Percentiles rank a stretch among this genome's conserved stretches.
These are phyloP conservation scores for Pollachius pollachius DNA, from an alignment of 2,113 vertebrate genomes.

Conservation along the genomic window DNA sequence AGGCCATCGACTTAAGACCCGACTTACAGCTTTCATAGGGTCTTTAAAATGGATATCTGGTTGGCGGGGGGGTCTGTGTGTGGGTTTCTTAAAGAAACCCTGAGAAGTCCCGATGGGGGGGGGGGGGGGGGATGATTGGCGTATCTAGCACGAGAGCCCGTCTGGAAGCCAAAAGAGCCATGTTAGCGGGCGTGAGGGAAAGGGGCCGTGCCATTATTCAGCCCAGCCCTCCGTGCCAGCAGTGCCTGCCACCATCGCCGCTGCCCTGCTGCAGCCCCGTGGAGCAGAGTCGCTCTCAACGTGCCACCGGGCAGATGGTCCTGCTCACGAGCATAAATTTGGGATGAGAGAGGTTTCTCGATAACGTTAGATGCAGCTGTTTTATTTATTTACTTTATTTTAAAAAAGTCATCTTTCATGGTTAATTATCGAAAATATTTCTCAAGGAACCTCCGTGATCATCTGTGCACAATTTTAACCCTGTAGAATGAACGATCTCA, in stretches of 20 bases:
- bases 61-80: neutral
- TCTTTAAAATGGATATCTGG: conserved; percentile 21
- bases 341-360: too few species aligned
- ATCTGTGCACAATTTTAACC: too few species aligned
- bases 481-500: too few species aligned
- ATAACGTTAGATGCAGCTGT: too few species aligned
- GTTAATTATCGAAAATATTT: too few species aligned
- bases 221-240: conserved; percentile 16
- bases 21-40: neutral
- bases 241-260: conserved; percentile 28
- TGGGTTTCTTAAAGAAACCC: neutral
- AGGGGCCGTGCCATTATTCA: conserved; percentile 30
- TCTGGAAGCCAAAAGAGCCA: conserved; percentile 10
- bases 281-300: conserved; percentile 10
- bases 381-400: too few species aligned
- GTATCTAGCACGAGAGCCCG: conserved; percentile 6
- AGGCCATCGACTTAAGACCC: conserved; percentile 8
- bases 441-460: too few species aligned
- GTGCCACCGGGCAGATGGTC: too few species aligned
- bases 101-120: neutral
- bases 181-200: conserved; percentile 29
- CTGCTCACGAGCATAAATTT: too few species aligned
- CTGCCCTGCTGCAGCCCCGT: conserved; percentile 29
- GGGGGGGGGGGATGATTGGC: neutral
- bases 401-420: too few species aligned